Evolutionary conservation across 1,140 invertebrate genomes (phyloP), one percentile per base, ranked within the genome.

Genomic region (Palaemon carinicauda): DNA sequence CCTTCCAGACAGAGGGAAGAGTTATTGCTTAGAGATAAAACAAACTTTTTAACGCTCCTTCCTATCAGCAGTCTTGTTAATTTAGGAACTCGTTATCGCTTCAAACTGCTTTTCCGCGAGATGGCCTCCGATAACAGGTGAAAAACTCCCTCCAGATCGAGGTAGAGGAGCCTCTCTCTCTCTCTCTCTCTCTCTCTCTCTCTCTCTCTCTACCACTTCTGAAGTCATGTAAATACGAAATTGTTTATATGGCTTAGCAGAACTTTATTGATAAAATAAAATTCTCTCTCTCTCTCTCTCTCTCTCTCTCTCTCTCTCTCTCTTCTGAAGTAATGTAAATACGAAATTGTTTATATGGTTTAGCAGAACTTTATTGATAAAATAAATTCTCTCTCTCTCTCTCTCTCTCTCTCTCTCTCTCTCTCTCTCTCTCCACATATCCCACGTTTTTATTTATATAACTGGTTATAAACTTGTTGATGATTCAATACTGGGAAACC

Each of bases 41-140:
- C 81, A 17, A 83, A 77, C 69, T 83, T 83, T 83, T 83, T 83
- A 83, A 83, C 81, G 81, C 81, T 71, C 71, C n/a, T 41, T 73
- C 80, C 69, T 75, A 83, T 83, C 81, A 75, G 77, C 81, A 21
- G 71, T n/a, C 53, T 75, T 83, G 81, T 83, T 83, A 83, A 83
- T 83, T 83, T 83, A 83, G 50, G 81, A 27, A 77, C 71, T 60
- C 51, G 81, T 50, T 83, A 83, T 83, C 81, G 33, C 0, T 31
- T 29, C 71, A 19, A 31, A 52, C 29, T n/a, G 50, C 53, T 83
- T 75, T 41, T 75, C 71, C 53, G 53, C 31, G 21, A 83, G 81
- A 83, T 83, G 24, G 71, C 14, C 41, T 21, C 27, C 53, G 81
- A 75, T 83, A 83, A 15, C 50, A 60, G 51, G 53, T 10, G 60